phyloP scores from a whole-genome alignment of 2,888 invertebrate species.

The Aplocera efformata region DNA sequence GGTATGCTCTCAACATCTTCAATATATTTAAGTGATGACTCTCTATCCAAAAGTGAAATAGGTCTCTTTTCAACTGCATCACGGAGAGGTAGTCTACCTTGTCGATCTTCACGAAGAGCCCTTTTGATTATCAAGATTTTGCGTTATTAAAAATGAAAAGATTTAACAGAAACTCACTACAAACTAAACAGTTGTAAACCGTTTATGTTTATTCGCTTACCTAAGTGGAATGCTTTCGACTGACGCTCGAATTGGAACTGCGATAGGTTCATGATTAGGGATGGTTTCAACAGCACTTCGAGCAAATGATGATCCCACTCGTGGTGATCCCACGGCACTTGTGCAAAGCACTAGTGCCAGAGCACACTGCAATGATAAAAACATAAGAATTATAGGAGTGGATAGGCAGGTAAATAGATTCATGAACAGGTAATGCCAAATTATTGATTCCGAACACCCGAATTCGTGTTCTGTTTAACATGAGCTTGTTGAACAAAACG shows the following conservation, averaged over 20 bases:
- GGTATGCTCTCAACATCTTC: slow-evolving; percentile 47
- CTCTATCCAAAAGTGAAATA: slow-evolving; percentile 54
- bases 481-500: slow-evolving; percentile 57
- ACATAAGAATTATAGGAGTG: slow-evolving; percentile 9
- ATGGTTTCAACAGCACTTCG: slow-evolving; percentile 65
- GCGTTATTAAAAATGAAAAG: slow-evolving; percentile 1
- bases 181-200: too few relatives aligned
- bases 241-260: slow-evolving; percentile 84
- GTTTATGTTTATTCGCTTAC: too few relatives aligned
- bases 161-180: too few relatives aligned
- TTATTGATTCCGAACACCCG: slow-evolving; percentile 39
- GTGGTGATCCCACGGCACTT: slow-evolving; percentile 53
- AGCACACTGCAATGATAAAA: slow-evolving; percentile 45
- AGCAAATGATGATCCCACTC: slow-evolving; percentile 46
- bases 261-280: slow-evolving; percentile 62
- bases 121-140: slow-evolving; percentile 33
- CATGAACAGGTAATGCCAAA: slow-evolving; percentile 21
- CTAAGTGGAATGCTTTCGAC: slow-evolving; percentile 86
- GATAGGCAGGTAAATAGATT: slow-evolving; percentile 1
- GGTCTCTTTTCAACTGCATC: slow-evolving; percentile 85
- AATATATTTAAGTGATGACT: slow-evolving; percentile 46
- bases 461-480: slow-evolving; percentile 46
- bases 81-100: slow-evolving; percentile 81
- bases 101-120: slow-evolving; percentile 61
- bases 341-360: slow-evolving; percentile 47